Conservation (phyloP, 1,140 invertebrate species). For the Diabrotica undecimpunctata region DNA sequence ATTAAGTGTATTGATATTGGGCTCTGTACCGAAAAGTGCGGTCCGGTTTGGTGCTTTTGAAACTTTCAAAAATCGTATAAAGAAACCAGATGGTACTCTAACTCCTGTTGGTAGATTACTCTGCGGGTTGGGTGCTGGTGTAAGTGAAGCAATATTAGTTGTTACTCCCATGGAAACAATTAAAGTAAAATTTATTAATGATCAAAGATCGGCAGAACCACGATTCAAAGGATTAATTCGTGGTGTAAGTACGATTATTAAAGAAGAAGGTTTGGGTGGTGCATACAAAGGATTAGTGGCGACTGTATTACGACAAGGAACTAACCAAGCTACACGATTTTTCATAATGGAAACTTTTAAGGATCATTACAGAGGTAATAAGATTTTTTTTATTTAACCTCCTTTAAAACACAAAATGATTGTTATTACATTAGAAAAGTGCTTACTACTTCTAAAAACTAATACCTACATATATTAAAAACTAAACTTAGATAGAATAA, state of each 20-base stretch:
- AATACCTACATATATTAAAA: too few species aligned
- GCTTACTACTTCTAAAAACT: too few species aligned
- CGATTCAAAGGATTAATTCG: conserved; percentile 91
- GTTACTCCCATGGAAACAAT: conserved; percentile 99
- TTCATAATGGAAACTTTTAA: conserved; percentile 95
- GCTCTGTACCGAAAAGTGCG: conserved; percentile 95
- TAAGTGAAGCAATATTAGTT: conserved; percentile 93
- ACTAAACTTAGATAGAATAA: too few species aligned
- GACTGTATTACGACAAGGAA: conserved; percentile 95
- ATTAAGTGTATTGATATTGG: conserved; percentile 91
- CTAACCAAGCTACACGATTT: conserved; percentile 96
- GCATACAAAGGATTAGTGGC: conserved; percentile 58
- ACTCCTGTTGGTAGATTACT: conserved; percentile 70
- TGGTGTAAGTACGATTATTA: conserved; percentile 84
- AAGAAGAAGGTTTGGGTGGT: conserved; percentile 77
- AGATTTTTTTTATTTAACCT: too few species aligned
- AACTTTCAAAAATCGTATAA: conserved; percentile 75
- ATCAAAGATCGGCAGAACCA: conserved; percentile 88
- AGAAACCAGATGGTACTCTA: conserved; percentile 79
- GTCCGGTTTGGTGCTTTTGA: conserved; percentile 98
- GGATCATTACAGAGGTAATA: conserved; percentile 81
- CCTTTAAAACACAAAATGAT: too few species aligned
- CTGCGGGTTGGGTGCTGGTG: conserved; percentile 92
- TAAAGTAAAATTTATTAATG: conserved; percentile 99
- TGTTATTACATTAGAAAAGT: too few species aligned